Evolutionary conservation across 2,797 vertebrate genomes (phyloP), one percentile per base, ranked within the genome.

Genomic region (Ataeniobius toweri): DNA sequence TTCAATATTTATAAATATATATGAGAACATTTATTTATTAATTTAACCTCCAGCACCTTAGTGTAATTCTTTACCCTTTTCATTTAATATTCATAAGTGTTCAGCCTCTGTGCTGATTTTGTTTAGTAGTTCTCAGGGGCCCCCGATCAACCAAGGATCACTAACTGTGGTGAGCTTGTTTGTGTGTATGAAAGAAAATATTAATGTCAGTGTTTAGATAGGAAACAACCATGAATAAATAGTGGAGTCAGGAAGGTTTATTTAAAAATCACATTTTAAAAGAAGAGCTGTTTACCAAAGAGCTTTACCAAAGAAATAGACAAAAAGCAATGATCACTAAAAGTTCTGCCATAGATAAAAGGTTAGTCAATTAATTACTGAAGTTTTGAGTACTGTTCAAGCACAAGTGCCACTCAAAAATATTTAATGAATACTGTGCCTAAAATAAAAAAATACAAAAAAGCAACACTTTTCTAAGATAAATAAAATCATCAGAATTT

Each of bases 1-100:
- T 88, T 92, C 76, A 85, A 88, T 92, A 92, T 93, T 90, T 90
- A 92, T 91, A 91, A 86, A 93, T 91, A 91, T 92, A 93, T 92
- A 90, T 92, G 82, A 89, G 80, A 76, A 39, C 31, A 79, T 89
- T 91, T 90, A 94, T 94, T 94, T 93, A 94, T 95, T 95, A 86
- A 94, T 94, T 90, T 88, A 90, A 83, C 89, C 79, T 81, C 20
- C 55, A 55, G 31, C 84, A 94, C 91, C 88, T 93, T 86, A 80
- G 79, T 78, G 93, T 91, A 93, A 93, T 93, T 88, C 85, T 85
- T 85, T 85, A 83, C 80, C 80, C 79, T 83, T 90, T 90, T 88
- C 75, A 93, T 93, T 88, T 80, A 91, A 91, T 92, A 93, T 91
- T 91, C 73, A 89, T 82, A 69, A 75, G 59, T 86, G 78, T 75